These are phyloP conservation scores for Brachionus rubens DNA, from an alignment of 1,140 invertebrate species.

Conservation along the genomic window DNA sequence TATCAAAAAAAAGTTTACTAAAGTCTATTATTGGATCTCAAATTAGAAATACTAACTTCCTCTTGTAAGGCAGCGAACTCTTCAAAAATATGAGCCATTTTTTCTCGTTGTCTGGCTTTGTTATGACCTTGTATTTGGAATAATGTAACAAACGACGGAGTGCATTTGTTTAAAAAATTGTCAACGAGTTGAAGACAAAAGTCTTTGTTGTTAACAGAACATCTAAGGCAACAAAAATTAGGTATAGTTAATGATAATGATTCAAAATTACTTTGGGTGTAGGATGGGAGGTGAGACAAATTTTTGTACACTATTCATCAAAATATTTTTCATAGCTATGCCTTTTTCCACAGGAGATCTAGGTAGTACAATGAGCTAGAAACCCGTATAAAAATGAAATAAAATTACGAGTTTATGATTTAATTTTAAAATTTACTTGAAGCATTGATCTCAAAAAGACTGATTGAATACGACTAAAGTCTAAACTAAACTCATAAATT, in stretches of 20 bases:
- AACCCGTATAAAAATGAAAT: too few relatives aligned
- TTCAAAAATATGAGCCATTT: conserved; percentile 79
- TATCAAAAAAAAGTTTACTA: too few relatives aligned
- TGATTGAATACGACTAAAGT: conserved; percentile 19
- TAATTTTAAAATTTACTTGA: conserved; percentile 39
- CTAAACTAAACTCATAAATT: conserved; percentile 1
- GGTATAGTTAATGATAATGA: not conserved
- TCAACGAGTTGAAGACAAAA: conserved; percentile 81
- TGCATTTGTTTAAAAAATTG: conserved; percentile 79
- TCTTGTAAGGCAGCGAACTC: conserved; percentile 88
- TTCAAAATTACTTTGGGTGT: conserved; percentile 7
- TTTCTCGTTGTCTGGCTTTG: conserved; percentile 85
- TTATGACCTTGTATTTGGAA: conserved; percentile 91
- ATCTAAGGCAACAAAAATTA: conserved; percentile 48
- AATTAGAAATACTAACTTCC: conserved; percentile 68
- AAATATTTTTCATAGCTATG: conserved; percentile 22
- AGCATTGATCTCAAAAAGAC: conserved; percentile 38
- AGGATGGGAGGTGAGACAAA: conserved; percentile 24
- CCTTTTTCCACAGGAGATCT: conserved; percentile 2
- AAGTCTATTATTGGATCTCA: too few relatives aligned
- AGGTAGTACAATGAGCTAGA: not conserved
- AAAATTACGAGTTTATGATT: too few relatives aligned
- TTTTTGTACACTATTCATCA: conserved; percentile 5
- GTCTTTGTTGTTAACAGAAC: conserved; percentile 54
- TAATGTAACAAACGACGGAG: conserved; percentile 78